A percentile compares a stretch with the other conserved stretches of the same genome.
Evolutionary conservation across 2,113 vertebrate genomes (phyloP).

Genomic region (Mustela nigripes): DNA sequence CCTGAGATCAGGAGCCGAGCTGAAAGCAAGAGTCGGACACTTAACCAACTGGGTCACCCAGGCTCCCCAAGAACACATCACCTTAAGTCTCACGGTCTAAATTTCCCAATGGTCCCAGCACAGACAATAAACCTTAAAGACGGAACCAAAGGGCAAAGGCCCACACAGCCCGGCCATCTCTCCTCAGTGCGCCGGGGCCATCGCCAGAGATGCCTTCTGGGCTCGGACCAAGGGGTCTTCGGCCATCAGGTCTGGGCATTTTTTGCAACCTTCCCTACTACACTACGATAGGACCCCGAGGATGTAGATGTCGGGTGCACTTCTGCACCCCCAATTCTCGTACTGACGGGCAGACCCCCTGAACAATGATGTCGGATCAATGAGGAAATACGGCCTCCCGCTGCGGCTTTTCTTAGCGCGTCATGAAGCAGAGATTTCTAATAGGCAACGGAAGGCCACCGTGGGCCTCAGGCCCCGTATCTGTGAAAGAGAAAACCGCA

Average conservation of each 20-base stretch:
- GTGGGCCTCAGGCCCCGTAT: not conserved
- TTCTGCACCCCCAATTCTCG: not conserved
- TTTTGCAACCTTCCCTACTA: not conserved
- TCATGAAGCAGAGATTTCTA: not conserved
- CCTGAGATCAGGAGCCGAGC: not conserved
- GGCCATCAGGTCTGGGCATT: not conserved
- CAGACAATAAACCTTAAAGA: not conserved
- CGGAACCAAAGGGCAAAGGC: not conserved
- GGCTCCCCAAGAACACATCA: not conserved
- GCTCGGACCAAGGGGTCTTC: not conserved
- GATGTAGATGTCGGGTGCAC: accelerated
- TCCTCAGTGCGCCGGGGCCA: not conserved
- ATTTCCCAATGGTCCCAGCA: not conserved
- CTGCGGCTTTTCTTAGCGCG: not conserved
- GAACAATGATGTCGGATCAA: not conserved
- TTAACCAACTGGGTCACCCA: not conserved
- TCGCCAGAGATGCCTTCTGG: not conserved
- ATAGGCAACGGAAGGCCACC: not conserved
- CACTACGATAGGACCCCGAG: not conserved
- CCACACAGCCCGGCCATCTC: accelerated
- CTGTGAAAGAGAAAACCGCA: not conserved
- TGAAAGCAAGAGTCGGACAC: not conserved
- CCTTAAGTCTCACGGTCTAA: not conserved
- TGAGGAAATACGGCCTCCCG: not conserved
- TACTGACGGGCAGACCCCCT: accelerated